A percentile compares a stretch with the other conserved stretches of the same genome.
phyloP scores from a whole-genome alignment of 2,888 invertebrate genomes.

The Chrysolina haemoptera region DNA sequence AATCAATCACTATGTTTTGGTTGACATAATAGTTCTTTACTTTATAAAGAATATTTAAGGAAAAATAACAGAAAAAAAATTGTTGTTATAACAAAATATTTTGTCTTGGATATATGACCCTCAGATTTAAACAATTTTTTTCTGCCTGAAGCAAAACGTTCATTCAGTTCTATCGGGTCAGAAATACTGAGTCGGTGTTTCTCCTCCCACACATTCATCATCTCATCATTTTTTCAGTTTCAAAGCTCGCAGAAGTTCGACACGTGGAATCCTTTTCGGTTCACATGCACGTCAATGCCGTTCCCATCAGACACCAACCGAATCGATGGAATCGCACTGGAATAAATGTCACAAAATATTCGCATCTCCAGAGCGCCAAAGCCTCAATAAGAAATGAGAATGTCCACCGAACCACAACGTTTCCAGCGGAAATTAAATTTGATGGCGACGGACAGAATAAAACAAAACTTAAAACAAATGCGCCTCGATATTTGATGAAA shows the following conservation, averaged over 20 bases:
- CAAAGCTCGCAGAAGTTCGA: background rate
- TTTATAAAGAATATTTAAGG: too few relatives aligned
- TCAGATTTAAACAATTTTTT: too few relatives aligned
- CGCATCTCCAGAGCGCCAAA: background rate
- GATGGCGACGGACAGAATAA: constrained; percentile 14
- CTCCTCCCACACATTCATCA: too few relatives aligned
- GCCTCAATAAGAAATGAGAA: constrained; percentile 18
- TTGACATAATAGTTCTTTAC: too few relatives aligned
- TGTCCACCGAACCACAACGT: constrained; percentile 13
- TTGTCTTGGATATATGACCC: too few relatives aligned
- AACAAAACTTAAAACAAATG: constrained; percentile 18
- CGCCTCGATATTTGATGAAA: constrained; percentile 4
- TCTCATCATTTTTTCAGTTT: too few relatives aligned
- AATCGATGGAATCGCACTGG: constrained; percentile 6
- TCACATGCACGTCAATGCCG: background rate
- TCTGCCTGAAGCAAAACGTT: too few relatives aligned
- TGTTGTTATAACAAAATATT: too few relatives aligned
- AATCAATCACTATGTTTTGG: too few relatives aligned
- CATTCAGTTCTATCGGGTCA: too few relatives aligned
- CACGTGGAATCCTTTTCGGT: background rate
- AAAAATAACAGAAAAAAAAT: too few relatives aligned
- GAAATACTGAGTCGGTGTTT: too few relatives aligned
- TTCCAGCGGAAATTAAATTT: constrained; percentile 15
- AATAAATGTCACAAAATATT: constrained; percentile 18
- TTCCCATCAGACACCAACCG: background rate